phyloP scores from a whole-genome alignment of 1,140 invertebrate species.

The Telenomus remus region DNA sequence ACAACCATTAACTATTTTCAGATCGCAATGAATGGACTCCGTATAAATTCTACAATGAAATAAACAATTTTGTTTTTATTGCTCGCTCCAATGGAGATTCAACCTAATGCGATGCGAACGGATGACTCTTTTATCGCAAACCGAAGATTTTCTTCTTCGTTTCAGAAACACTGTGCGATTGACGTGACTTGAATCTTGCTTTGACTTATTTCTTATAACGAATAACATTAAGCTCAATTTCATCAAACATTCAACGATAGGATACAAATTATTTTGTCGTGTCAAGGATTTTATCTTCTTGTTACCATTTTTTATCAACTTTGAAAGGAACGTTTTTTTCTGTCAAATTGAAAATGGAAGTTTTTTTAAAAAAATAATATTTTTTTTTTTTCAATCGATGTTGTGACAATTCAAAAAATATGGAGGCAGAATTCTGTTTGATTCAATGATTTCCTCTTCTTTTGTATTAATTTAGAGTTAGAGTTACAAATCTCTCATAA shows the following conservation, averaged over 20 bases:
- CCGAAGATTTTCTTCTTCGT: constrained; percentile 4
- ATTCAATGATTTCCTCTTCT: too few species aligned
- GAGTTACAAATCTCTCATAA: too few species aligned
- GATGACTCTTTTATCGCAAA: background rate
- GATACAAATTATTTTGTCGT: too few species aligned
- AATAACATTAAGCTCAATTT: constrained; percentile 10
- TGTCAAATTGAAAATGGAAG: too few species aligned
- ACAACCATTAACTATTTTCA: constrained; percentile 72
- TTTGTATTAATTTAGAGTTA: too few species aligned
- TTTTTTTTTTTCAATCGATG: too few species aligned
- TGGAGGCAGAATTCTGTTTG: too few species aligned
- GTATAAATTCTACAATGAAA: constrained; percentile 73
- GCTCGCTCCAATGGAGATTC: background rate
- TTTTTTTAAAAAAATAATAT: too few species aligned
- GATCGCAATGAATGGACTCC: constrained; percentile 72
- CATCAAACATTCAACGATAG: background rate
- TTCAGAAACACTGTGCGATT: constrained; percentile 5
- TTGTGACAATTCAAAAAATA: too few species aligned
- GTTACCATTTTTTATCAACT: too few species aligned
- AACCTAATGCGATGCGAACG: background rate
- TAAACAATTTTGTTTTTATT: constrained; percentile 40
- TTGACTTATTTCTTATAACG: background rate
- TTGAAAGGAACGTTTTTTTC: too few species aligned
- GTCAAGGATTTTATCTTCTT: too few species aligned
- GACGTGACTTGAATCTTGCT: constrained; percentile 23